Percentiles rank a stretch among this genome's conserved stretches.
Evolutionary conservation across 2,113 vertebrate species (phyloP).

Genomic region (Illadopsis cleaveri): DNA sequence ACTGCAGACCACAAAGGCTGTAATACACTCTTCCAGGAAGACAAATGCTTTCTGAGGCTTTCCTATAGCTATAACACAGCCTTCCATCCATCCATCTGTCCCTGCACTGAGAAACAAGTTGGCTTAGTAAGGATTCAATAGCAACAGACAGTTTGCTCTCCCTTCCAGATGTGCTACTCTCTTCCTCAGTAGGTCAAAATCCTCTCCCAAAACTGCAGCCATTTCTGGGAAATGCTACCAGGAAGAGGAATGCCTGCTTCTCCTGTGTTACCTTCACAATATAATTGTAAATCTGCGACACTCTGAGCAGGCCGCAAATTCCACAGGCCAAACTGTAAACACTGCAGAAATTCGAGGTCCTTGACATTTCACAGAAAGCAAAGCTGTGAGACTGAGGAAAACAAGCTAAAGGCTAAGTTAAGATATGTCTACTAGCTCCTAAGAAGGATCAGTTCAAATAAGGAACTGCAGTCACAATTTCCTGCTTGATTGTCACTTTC

Average conservation of each 20-base stretch:
- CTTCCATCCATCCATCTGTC: background rate
- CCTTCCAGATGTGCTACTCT: background rate
- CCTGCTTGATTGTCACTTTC: constrained; percentile 60
- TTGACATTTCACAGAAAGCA: constrained; percentile 30
- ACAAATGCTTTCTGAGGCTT: background rate
- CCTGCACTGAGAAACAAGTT: background rate
- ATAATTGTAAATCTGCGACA: background rate
- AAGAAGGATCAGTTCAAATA: constrained; percentile 55
- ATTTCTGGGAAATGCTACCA: background rate
- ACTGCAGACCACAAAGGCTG: background rate
- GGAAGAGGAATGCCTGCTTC: background rate
- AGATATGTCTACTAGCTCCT: constrained; percentile 42
- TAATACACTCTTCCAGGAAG: background rate
- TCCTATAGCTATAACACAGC: background rate
- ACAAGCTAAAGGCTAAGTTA: constrained; percentile 50
- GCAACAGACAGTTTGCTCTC: background rate
- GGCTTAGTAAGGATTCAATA: background rate
- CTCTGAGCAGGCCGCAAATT: background rate
- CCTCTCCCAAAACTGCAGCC: background rate
- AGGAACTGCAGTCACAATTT: constrained; percentile 37
- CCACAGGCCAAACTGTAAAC: constrained; percentile 21
- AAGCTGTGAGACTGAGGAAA: constrained; percentile 2
- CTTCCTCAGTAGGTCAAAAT: background rate
- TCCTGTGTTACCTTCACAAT: background rate
- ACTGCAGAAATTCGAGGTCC: background rate